These are phyloP conservation scores for Acanthornis magna DNA, from an alignment of 2,797 vertebrate species.

Conservation along the genomic window DNA sequence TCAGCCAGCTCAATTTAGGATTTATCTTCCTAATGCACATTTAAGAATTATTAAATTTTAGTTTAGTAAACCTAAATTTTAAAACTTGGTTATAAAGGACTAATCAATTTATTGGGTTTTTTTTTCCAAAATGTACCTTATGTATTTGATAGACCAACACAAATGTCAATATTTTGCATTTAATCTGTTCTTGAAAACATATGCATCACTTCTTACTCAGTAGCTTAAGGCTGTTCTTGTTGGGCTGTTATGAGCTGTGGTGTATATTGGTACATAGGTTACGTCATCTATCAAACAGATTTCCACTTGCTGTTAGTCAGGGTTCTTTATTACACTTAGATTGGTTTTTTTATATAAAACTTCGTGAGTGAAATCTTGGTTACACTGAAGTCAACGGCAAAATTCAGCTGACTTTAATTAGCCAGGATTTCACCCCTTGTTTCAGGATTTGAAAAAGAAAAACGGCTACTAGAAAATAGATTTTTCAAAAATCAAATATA, in stretches of 20 bases:
- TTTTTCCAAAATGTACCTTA: neutral
- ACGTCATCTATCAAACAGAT: constrained; percentile 6
- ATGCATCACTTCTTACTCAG: neutral
- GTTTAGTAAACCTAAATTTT: neutral
- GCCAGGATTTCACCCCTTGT: neutral
- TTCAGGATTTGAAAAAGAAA: neutral
- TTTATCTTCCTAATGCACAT: neutral
- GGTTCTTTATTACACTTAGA: neutral
- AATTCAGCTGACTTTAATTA: neutral
- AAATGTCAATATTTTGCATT: constrained; percentile 7
- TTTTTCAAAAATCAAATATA: neutral
- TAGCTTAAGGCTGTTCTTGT: neutral
- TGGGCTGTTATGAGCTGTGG: neutral
- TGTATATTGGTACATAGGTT: neutral
- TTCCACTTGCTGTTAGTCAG: constrained; percentile 37
- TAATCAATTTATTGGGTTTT: neutral
- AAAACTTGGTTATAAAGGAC: neutral
- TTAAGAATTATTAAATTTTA: constrained; percentile 7
- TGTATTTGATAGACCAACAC: neutral
- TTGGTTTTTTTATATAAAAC: neutral
- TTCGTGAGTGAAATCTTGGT: neutral
- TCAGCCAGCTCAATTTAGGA: neutral
- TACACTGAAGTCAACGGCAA: neutral
- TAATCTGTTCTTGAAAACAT: constrained; percentile 3
- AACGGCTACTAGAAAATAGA: neutral